Evolutionary conservation across 1,140 invertebrate genomes (phyloP).

Genomic region (Pachyrhynchus sulphureomaculatus): DNA sequence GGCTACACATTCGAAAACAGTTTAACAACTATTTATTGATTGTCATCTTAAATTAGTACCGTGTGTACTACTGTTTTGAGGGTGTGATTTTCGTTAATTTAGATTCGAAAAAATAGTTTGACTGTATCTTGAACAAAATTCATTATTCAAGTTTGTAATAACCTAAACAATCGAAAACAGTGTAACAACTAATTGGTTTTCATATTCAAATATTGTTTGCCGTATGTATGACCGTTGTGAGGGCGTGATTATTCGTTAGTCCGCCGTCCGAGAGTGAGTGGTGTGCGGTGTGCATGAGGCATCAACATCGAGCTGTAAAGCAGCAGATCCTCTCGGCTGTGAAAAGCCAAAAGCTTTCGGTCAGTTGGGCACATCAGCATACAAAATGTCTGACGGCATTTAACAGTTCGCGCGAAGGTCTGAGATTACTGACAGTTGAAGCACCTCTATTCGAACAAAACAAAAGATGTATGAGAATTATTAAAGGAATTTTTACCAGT

Average conservation of each 20-base stretch:
- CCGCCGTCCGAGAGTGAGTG: too few species aligned
- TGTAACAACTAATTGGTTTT: constrained; percentile 22
- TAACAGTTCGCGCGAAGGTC: constrained; percentile 25
- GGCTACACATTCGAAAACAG: too few species aligned
- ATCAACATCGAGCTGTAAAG: constrained; percentile 22
- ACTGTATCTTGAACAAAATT: too few species aligned
- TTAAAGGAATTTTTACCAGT: constrained; percentile 5
- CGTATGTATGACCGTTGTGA: constrained; percentile 11
- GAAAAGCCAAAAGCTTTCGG: constrained; percentile 31
- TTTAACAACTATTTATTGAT: too few species aligned
- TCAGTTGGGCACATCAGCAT: constrained; percentile 34
- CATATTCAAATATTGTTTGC: constrained; percentile 35
- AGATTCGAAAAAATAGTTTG: too few species aligned
- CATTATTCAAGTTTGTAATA: not conserved
- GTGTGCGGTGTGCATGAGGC: constrained; percentile 2
- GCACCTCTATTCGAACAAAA: constrained; percentile 18
- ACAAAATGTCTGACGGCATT: constrained; percentile 30
- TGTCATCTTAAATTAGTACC: too few species aligned
- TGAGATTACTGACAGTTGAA: constrained; percentile 24
- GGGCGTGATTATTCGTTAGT: constrained; percentile 29
- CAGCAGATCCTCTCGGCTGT: constrained; percentile 26
- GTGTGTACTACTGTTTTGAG: too few species aligned
- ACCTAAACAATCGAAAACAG: too few species aligned
- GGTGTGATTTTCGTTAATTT: too few species aligned
- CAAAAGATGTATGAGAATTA: constrained; percentile 17